Base-by-base conservation (phyloP, 2,888 invertebrate genomes). In the Andrena marginata region DNA sequence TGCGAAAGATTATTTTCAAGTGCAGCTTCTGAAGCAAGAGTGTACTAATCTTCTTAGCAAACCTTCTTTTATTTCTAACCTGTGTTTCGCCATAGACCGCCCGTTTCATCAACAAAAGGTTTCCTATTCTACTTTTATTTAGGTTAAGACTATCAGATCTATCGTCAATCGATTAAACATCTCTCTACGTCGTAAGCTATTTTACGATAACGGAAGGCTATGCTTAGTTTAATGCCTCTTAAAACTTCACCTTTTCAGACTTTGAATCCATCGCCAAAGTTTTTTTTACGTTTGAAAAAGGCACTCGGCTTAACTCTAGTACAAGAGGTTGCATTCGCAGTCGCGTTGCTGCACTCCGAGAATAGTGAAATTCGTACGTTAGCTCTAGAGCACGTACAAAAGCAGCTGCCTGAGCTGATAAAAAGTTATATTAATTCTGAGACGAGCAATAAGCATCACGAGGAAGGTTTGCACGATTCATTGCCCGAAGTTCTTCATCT, bases 311-410 rank as follows among this genome's bases (percentile, higher is more conserved):
- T 99, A 92, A 97, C 97, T 82, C 96, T 97, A 90, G 97, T 98
- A 64, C 98, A 98, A 95, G 99, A 99, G 95, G 97, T 98, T 92
- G 97, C 97, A 69, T 97, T 99, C 94, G 97, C 98, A 78, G 95
- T 99, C 91, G 97, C 98, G 82, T 95, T 99, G 87, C 96, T 97
- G 89, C 96, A 97, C 92, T 98, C 98, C 23, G 96, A 96, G 62
- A 97, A 97, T 94, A 93, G 96, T 65, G 98, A 98, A 91, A 96
- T 97, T 78, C 95, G 96, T 83, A 95, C 95, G 88, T 95, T 96
- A 91, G 97, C 98, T 35, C 95, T 96, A 89, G 96, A 97, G 91
- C 97, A 98, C 94, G 95, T 98, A 79, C 97, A 97, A 93, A 96
- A 96, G 93, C 97, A 97, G 93, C 95, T 99, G 85, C 97, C 98